Evolutionary conservation across 2,113 vertebrate species (phyloP), one percentile per base, ranked within the genome.

Genomic region (Megaleporinus macrocephalus): DNA sequence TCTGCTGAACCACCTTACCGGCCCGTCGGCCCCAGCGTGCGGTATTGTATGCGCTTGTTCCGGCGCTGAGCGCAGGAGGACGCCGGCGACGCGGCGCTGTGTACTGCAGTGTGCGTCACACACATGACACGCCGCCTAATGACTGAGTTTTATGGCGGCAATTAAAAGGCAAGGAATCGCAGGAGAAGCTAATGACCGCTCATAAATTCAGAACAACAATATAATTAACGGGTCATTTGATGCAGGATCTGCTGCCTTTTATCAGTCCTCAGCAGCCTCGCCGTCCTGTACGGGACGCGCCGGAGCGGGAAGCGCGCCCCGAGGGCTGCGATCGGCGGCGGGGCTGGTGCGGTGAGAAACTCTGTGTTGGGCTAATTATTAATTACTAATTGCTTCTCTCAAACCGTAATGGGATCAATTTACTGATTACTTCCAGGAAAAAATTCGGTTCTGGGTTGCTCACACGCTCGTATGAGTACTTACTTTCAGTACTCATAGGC

Each of bases 201-300:
- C 70, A 57, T 84, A 76, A 73, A 75, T 75, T 70, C 61, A 73
- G 24, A 79, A 80, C 71, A 70, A 79, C 77, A 84, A 76, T 69
- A 79, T 75, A 79, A 79, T 80, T 53, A 70, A 80, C 29, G 53
- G 72, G 71, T 75, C 62, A 63, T 84, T 80, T 61, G 61, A 75
- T n/a, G 29, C 47, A 44, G 59, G 47, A 81, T 75, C 53, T 55
- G 18, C 14, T 6, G 53, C 53, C 20, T 55, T 55, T 55, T 55
- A 55, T 55, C 53, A 55, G 53, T 22, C 20, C 22, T 6, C 53
- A 22, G 53, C 53, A 55, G 53, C 18, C 13, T 14, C 53, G 20
- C 6, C 53, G 20, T 55, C 53, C 20, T 55, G 18, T 22, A 55
- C 6, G 20, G 18, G 5, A 22, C 22, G 15, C 7, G 49, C 16